Evolutionary conservation across 2,113 vertebrate species (phyloP).

Genomic region (Pteronura brasiliensis): DNA sequence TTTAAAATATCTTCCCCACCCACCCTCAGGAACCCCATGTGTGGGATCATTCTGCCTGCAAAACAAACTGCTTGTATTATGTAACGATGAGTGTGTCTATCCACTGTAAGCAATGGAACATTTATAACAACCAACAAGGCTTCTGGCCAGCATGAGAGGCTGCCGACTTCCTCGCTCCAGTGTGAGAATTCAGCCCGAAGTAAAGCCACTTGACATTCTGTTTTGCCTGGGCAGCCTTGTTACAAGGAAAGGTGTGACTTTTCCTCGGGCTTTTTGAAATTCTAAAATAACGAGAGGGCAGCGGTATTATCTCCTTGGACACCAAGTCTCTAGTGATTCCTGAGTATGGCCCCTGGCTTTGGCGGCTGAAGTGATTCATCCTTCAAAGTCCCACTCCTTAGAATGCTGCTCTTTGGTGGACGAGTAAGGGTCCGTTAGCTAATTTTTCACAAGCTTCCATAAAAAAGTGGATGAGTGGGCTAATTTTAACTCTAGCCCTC

Average conservation of each 20-base stretch:
- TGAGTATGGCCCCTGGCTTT: neutral
- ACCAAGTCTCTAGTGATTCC: neutral
- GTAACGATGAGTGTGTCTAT: neutral
- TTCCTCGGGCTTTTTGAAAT: neutral
- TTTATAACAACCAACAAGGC: neutral
- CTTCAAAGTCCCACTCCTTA: neutral
- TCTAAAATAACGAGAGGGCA: neutral
- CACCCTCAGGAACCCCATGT: neutral
- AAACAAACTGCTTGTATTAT: neutral
- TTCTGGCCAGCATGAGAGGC: neutral
- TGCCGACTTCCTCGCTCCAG: neutral
- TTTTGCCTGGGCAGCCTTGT: neutral
- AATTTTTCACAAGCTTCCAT: neutral
- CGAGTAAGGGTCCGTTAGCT: neutral
- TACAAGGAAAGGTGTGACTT: neutral
- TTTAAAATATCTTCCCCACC: neutral
- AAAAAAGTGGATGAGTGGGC: neutral
- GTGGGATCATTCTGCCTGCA: neutral
- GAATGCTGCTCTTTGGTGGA: neutral
- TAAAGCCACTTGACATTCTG: neutral
- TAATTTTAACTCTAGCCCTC: neutral
- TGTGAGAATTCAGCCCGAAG: slow-evolving; percentile 1
- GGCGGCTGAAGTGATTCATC: neutral
- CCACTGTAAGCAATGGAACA: neutral
- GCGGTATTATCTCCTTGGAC: no score